Conservation (phyloP, 2,888 invertebrate genomes). For the Seira musarum region DNA sequence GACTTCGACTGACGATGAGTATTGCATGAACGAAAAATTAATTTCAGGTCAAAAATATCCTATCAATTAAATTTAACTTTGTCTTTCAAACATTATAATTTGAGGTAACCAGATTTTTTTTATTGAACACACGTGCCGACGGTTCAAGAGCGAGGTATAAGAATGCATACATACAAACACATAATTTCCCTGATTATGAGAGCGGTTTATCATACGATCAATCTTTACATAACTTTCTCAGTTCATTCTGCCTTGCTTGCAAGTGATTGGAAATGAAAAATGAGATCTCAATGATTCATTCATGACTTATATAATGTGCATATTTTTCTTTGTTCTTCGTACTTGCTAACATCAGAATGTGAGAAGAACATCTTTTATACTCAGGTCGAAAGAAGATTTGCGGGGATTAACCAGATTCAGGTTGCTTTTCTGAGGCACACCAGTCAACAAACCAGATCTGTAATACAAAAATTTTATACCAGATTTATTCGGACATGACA, state of each 20-base stretch:
- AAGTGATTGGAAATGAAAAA: neutral
- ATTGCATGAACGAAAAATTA: no score
- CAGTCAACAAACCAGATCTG: neutral
- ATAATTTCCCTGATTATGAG: neutral
- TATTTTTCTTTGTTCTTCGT: neutral
- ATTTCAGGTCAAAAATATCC: neutral
- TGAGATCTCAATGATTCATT: no score
- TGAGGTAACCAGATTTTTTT: no score
- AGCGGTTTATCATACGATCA: neutral
- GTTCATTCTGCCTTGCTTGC: neutral
- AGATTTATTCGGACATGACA: neutral
- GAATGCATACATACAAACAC: neutral
- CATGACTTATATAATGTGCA: neutral
- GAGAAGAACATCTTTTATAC: neutral
- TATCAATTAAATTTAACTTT: neutral
- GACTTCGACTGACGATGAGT: no score
- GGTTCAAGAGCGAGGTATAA: neutral
- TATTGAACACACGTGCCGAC: neutral
- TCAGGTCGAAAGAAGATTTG: neutral
- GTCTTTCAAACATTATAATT: neutral
- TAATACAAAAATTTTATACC: neutral
- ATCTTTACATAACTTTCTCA: conserved; percentile 6
- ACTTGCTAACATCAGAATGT: neutral
- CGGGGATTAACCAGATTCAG: neutral
- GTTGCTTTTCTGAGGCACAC: neutral